Conservation (phyloP, 2,797 vertebrate genomes). For the Danio jaintianensis region DNA sequence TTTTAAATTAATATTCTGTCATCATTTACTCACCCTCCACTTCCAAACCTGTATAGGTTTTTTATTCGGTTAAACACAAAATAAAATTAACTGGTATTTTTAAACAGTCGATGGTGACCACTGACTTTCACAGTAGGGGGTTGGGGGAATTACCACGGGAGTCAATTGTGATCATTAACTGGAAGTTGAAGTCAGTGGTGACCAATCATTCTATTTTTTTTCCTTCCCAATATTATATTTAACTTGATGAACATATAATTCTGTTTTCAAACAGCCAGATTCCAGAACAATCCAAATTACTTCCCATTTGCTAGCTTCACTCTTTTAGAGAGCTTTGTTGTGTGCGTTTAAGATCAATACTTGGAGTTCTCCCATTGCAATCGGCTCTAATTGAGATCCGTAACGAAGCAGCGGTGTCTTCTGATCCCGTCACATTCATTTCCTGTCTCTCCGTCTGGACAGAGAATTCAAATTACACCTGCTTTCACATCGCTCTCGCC, state of each 20-base stretch:
- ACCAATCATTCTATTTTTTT: not conserved
- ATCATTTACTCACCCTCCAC: no score
- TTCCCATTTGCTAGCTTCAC: slow-evolving; percentile 11
- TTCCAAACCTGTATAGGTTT: no score
- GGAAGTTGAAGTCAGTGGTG: no score
- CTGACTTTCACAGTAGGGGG: no score
- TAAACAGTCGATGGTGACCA: no score
- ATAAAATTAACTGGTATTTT: no score
- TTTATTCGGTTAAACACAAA: no score
- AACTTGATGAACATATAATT: not conserved
- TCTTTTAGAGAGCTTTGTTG: slow-evolving; percentile 42
- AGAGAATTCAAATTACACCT: slow-evolving; percentile 57
- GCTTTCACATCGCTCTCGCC: slow-evolving; percentile 48
- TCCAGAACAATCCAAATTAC: slow-evolving; percentile 19
- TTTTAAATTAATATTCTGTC: no score
- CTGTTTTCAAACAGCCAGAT: slow-evolving; percentile 2
- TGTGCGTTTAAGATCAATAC: slow-evolving; percentile 45
- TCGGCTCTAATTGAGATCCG: slow-evolving; percentile 54
- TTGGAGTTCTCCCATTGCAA: slow-evolving; percentile 45
- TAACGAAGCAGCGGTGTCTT: slow-evolving; percentile 40
- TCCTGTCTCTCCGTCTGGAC: slow-evolving; percentile 42
- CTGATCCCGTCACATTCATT: slow-evolving; percentile 56
- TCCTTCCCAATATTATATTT: not conserved
- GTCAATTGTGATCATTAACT: no score
- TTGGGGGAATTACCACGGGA: no score